Evolutionary conservation across 2,113 vertebrate genomes (phyloP), one percentile per base, ranked within the genome.

Genomic region (Nyctibius bracteatus): DNA sequence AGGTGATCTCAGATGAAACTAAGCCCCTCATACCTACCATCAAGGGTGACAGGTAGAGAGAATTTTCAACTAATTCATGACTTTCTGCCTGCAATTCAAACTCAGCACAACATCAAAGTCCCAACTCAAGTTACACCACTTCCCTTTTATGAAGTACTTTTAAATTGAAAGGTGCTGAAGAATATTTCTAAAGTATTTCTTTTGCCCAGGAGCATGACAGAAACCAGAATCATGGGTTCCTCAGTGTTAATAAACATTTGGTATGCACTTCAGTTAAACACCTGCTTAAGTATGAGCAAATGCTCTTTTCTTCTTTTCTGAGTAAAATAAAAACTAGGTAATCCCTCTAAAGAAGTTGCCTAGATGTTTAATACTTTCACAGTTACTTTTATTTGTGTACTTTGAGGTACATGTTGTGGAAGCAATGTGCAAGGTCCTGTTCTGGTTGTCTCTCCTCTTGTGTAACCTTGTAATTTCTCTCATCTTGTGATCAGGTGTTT

Each of bases 121-220:
- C 16, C 46, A 80, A 30, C 22, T 94, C 63, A 92, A 62, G 61
- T 93, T 97, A 96, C 77, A 83, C 11, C 30, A 24, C 37, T 86
- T 93, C 35, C 59, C 46, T 95, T 94, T 91, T 78, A 79, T 75
- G 49, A 86, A 52, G 10, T 61, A 33, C 75, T 47, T 88, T 81
- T 33, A 96, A 92, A 71, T 80, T 96, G 82, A 81, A 95, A 87
- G 35, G 80, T 23, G 20, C 6, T 88, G 85, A 97, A 89, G 52
- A 94, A 43, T 81, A 81, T 93, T 88, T 87, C 19, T 55, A 70
- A 83, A 68, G 33, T 0, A 68, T 61, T n/a, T 80, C 9, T 75
- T 85, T 95, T 74, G n/a, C 35, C 8, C 39, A 67, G 49, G 21
- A 81, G 57, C 35, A 24, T 46, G 46, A 88, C 55, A 85, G 28